These are phyloP conservation scores for Steinernema khuongi DNA, from an alignment of 1,140 invertebrate genomes.

Conservation along the genomic window DNA sequence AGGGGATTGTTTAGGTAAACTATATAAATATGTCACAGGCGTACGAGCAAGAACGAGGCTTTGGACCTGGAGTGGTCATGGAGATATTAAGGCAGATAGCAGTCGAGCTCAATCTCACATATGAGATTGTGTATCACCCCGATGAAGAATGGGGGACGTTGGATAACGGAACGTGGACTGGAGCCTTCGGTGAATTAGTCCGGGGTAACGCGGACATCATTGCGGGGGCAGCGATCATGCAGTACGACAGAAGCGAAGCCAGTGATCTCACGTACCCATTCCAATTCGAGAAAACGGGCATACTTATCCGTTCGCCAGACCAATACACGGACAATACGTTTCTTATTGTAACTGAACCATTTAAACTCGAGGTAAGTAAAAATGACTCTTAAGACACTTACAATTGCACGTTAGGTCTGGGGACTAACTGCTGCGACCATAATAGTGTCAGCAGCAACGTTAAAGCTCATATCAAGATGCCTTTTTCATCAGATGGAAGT, in stretches of 20 bases:
- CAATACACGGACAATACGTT: conserved; percentile 37
- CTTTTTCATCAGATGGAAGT: conserved; percentile 15
- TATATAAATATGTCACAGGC: conserved; percentile 36
- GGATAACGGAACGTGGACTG: conserved; percentile 35
- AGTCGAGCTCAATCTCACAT: conserved; percentile 31
- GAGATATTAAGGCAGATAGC: conserved; percentile 40
- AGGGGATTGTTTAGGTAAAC: conserved; percentile 27
- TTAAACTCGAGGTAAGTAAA: conserved; percentile 30
- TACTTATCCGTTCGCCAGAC: conserved; percentile 38
- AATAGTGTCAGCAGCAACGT: background rate
- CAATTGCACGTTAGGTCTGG: conserved; percentile 13
- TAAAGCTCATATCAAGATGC: background rate
- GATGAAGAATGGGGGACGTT: conserved; percentile 30
- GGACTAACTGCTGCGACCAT: conserved; percentile 17
- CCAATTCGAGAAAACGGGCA: conserved; percentile 37
- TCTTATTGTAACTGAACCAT: conserved; percentile 38
- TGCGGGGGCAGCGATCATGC: conserved; percentile 40
- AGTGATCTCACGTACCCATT: conserved; percentile 40
- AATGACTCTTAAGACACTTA: background rate
- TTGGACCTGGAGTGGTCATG: conserved; percentile 41
- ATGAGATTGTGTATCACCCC: conserved; percentile 6
- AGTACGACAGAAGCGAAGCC: conserved; percentile 36
- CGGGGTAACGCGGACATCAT: conserved; percentile 36
- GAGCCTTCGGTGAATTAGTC: conserved; percentile 29
- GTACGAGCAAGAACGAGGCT: conserved; percentile 26